Base-by-base conservation (phyloP, 2,888 invertebrate genomes). In the Brachyptera putata region DNA sequence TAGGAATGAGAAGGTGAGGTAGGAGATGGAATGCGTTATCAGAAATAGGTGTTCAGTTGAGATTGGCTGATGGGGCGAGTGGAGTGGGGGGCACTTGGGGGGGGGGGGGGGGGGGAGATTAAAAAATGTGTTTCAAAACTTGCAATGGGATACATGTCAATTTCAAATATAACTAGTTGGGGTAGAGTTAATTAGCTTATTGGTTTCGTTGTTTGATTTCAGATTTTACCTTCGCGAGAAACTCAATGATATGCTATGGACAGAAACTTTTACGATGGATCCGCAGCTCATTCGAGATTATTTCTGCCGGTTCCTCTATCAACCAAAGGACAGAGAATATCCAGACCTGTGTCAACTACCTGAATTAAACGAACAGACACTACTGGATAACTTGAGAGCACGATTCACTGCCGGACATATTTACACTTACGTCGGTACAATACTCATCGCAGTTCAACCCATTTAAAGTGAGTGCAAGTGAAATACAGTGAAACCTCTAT, bases 261-360 rank as follows among this genome's bases (percentile, higher is more conserved):
- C 89, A 70, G 92, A 93, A 74, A 87, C 87, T 72, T 91, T 90
- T 75, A 87, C 89, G 18, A 88, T 91, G 81, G 92, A 92, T 74
- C 91, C 93, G 50, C 94, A 95, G 77, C 83, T 93, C 64, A 90
- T 95, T 73, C 87, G 94, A 72, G 93, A 94, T 74, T 92, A 92
- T 76, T 95, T 92, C 76, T 87, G 91, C 74, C 82, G 91, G 67
- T 92, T 96, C 76, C 81, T 95, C 30, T 89, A 91, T 71, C 95
- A 95, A 75, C 94, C 95, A 16, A 87, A 90, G 72, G 92, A 94
- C 76, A 84, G 93, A 68, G 95, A 96, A 73, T 96, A 95, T 76
- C 93, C 95, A 5, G 96, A 97, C 76, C 80, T 97, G 68, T 96
- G 96, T 75, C 95, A 95, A 77, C 79, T 96, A 71, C 95, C 95